A percentile compares a stretch with the other conserved stretches of the same genome.
Evolutionary conservation across 2,888 invertebrate species (phyloP).

Genomic region (Unio delphinus): DNA sequence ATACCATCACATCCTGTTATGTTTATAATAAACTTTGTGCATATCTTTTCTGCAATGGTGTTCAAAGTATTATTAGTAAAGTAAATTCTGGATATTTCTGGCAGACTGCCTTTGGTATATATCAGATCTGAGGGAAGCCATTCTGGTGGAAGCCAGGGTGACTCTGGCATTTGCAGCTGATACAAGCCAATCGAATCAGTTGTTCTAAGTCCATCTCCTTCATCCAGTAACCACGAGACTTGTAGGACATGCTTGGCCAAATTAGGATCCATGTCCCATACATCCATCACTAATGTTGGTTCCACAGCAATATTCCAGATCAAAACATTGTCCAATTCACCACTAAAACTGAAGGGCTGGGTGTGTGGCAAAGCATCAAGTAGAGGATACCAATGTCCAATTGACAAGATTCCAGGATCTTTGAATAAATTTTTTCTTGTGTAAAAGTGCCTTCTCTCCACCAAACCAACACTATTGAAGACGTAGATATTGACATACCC

Average conservation of each 20-base stretch:
- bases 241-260: slow-evolving; percentile 28
- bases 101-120: slow-evolving; percentile 18
- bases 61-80: slow-evolving; percentile 22
- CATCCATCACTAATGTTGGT: slow-evolving; percentile 39
- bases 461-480: slow-evolving; percentile 34
- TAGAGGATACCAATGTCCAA: slow-evolving; percentile 53
- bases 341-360: slow-evolving; percentile 27
- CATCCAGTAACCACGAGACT: slow-evolving; percentile 45
- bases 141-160: slow-evolving; percentile 46
- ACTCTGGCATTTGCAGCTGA: slow-evolving; percentile 25
- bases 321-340: slow-evolving; percentile 48
- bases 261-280: slow-evolving; percentile 44
- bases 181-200: slow-evolving; percentile 17
- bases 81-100: slow-evolving; percentile 23
- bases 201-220: slow-evolving; percentile 40
- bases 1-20: slow-evolving; percentile 5
- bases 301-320: slow-evolving; percentile 44
- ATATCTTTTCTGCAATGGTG: slow-evolving; percentile 6
- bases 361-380: slow-evolving; percentile 25
- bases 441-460: slow-evolving; percentile 18
- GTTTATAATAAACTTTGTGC: too few relatives aligned
- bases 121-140: slow-evolving; percentile 50
- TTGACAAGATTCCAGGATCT: slow-evolving; percentile 31
- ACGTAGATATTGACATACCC: slow-evolving; percentile 36
- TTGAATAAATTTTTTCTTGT: slow-evolving; percentile 32